phyloP scores from a whole-genome alignment of 1,140 invertebrate species.

The Chionoecetes opilio region DNA sequence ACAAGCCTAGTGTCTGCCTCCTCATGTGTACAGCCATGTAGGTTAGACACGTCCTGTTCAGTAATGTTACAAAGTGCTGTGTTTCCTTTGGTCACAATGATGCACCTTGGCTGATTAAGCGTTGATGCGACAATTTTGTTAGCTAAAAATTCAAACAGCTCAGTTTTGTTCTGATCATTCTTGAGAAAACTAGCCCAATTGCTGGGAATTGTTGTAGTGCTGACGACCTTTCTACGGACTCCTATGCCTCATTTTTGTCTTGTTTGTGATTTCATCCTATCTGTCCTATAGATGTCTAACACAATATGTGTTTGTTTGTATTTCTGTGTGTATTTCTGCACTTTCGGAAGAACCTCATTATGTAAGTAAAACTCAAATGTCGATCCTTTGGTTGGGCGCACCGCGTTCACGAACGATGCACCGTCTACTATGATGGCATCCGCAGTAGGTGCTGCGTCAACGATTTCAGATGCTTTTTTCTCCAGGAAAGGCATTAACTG shows the following conservation, averaged over 20 bases:
- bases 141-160: constrained; percentile 46
- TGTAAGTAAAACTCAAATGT: too few species aligned
- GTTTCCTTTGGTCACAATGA: constrained; percentile 40
- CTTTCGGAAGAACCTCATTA: too few species aligned
- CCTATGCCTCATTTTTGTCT: not conserved
- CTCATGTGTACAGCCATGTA: not conserved
- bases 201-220: not conserved
- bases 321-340: not conserved
- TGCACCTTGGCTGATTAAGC: not conserved
- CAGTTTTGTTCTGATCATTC: not conserved
- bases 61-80: not conserved
- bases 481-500: not conserved
- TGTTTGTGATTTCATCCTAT: constrained; percentile 30
- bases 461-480: not conserved
- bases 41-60: too few species aligned
- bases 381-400: too few species aligned
- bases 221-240: not conserved
- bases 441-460: constrained; percentile 30
- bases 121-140: not conserved
- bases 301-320: constrained; percentile 19
- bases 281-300: constrained; percentile 32
- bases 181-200: not conserved
- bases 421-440: too few species aligned
- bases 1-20: too few species aligned
- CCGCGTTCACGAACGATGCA: too few species aligned